Conservation (phyloP, 2,797 vertebrate genomes). For the Florisuga fusca region DNA sequence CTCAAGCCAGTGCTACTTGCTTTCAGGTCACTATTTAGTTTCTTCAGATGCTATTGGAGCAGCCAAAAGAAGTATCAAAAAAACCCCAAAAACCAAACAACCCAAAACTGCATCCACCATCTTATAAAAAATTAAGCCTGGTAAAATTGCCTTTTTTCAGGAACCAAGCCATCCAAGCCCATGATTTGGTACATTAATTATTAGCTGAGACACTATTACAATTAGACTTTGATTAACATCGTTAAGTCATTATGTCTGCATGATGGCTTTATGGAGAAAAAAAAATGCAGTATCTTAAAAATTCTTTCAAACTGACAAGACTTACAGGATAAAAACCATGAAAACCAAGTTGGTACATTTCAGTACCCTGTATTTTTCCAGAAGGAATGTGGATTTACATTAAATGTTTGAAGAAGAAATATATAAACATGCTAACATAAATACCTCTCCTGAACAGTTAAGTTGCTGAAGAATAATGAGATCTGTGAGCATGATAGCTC, state of each 20-base stretch:
- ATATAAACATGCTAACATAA: neutral
- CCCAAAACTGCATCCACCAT: neutral
- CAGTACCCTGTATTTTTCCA: neutral
- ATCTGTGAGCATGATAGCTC: neutral
- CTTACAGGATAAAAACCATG: neutral
- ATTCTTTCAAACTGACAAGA: neutral
- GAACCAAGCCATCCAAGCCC: neutral
- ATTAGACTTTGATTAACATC: neutral
- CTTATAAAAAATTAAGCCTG: neutral
- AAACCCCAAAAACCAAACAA: too few species aligned
- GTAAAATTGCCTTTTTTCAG: neutral
- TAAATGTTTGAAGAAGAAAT: neutral
- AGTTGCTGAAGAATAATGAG: neutral
- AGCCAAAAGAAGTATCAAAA: neutral
- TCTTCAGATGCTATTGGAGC: neutral
- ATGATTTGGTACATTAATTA: neutral
- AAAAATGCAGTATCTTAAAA: neutral
- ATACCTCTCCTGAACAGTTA: neutral
- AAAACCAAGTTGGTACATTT: neutral
- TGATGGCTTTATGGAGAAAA: neutral
- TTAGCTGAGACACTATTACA: neutral
- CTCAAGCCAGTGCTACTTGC: neutral
- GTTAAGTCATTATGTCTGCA: neutral
- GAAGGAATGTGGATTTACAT: neutral
- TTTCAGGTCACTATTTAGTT: neutral